Evolutionary conservation across 2,888 invertebrate genomes (phyloP).

Genomic region (Agrypnus murinus): DNA sequence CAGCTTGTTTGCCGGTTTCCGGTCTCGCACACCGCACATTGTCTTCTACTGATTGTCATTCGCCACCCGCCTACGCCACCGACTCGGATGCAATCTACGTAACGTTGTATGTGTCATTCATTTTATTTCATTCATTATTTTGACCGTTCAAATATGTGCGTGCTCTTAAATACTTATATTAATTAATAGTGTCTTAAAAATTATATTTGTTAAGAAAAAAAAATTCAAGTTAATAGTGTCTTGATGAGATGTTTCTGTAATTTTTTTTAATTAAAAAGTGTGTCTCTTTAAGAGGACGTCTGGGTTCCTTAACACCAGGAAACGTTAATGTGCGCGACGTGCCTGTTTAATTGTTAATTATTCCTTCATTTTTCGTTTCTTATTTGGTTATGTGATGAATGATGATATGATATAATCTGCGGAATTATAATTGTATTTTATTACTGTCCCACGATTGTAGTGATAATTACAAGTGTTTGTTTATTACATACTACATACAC

Average conservation of each 20-base stretch:
- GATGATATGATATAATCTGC: no score
- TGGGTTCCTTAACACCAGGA: conserved; percentile 8
- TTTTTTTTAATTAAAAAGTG: conserved; percentile 2
- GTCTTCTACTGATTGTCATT: conserved; percentile 41
- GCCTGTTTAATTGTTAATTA: conserved; percentile 6
- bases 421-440: no score
- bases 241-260: background rate
- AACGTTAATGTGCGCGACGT: conserved; percentile 8
- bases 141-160: background rate
- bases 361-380: no score
- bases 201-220: no score
- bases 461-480: no score
- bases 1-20: conserved; percentile 50
- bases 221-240: no score
- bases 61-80: conserved; percentile 38
- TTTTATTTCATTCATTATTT: conserved; percentile 28
- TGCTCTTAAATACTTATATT: background rate
- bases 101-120: conserved; percentile 35
- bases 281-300: background rate
- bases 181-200: no score
- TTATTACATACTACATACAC: no score
- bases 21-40: conserved; percentile 42
- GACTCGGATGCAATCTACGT: conserved; percentile 22
- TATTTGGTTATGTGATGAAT: no score
- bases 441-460: no score